Percentiles rank a stretch among this genome's conserved stretches.
These are phyloP conservation scores for Lepidothrix coronata DNA, from an alignment of 2,113 vertebrate species.

Conservation along the genomic window DNA sequence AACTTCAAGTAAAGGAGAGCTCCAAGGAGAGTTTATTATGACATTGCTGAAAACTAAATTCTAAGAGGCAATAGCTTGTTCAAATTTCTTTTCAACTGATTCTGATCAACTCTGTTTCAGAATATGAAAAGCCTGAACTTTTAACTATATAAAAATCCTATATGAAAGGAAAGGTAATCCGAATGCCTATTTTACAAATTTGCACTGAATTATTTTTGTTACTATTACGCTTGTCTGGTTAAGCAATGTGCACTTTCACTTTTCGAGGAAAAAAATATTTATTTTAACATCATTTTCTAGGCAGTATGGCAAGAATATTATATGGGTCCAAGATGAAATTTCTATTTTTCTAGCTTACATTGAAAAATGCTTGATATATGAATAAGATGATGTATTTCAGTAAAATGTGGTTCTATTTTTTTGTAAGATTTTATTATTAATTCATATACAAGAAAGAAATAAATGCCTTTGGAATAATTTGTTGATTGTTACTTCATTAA, in stretches of 20 bases:
- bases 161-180: neutral
- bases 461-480: neutral
- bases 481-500: neutral
- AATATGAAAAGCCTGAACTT: neutral
- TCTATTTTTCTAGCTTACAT: conserved; percentile 30
- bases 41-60: neutral
- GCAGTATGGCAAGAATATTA: neutral
- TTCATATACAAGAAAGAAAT: neutral
- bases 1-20: neutral
- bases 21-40: neutral
- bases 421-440: neutral
- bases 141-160: neutral
- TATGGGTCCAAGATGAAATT: neutral
- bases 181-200: neutral
- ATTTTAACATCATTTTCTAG: neutral
- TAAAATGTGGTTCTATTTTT: neutral
- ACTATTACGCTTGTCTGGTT: neutral
- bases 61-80: neutral
- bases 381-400: neutral
- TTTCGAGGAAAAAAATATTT: neutral
- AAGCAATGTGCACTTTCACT: neutral
- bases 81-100: neutral
- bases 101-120: neutral
- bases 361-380: neutral
- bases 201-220: conserved; percentile 7